Base-by-base conservation (phyloP, 2,888 invertebrate species). In the Torymus aiolomorphi region DNA sequence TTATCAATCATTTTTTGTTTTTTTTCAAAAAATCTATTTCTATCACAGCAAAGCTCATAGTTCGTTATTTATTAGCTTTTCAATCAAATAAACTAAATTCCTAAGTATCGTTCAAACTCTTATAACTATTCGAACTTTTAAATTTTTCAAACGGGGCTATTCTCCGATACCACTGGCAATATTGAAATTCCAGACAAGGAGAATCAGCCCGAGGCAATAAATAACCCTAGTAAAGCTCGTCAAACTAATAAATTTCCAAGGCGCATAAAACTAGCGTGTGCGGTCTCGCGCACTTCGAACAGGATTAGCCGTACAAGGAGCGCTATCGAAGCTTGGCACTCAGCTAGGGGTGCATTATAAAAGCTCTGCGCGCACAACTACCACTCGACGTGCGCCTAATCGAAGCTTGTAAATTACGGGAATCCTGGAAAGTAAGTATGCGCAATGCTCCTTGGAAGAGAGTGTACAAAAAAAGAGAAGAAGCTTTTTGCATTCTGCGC, bases 371-470 rank as follows among this genome's bases (percentile, higher is more conserved):
- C 24, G 49, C 0, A 0, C 31, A 20, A 54, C 54, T 75, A 52
- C 42, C 42, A 42, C 42, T 66, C 31, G 62, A 42, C 71, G 61
- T 80, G 82, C 71, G 75, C 78, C 78, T 84, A 86, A 86, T 86
- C 84, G 82, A 82, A 69, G 75, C 83, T 80, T 73, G 82, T 76
- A 79, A 85, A 84, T 83, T 79, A 82, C 77, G 70, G 74, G 82
- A 85, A 84, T 84, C 80, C 77, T 42, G 42, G 42, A 42, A 42
- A 42, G 42, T 42, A 42, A 42, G 42, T 42, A 42, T 42, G 8
- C 8, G 42, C 42, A 42, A 42, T 42, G 42, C 42, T 42, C 82
- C 61, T 76, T 59, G 76, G 73, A 74, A 80, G 70, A 77, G 74
- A 63, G 69, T n/a, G n/a, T n/a, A n/a, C 20, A 20, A 20, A 20